phyloP scores from a whole-genome alignment of 2,888 invertebrate genomes.

The Agrotis exclamationis region DNA sequence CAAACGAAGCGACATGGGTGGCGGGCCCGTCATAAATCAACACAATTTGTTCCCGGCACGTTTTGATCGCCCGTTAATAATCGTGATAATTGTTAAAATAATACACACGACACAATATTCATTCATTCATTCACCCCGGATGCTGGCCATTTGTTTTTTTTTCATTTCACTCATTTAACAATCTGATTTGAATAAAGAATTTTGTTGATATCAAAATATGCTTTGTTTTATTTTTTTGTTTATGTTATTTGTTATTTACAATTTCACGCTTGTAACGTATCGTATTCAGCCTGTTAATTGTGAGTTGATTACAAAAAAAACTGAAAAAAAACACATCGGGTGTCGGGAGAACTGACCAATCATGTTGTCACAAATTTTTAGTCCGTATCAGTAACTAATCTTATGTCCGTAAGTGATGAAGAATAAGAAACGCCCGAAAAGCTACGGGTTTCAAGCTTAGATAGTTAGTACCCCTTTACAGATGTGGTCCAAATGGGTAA shows the following conservation, averaged over 20 bases:
- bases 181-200: constrained; percentile 36
- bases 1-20: constrained; percentile 81
- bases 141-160: constrained; percentile 61
- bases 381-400: no score
- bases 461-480: no score
- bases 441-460: no score
- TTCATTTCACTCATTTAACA: constrained; percentile 33
- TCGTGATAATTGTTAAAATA: constrained; percentile 76
- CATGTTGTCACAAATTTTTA: no score
- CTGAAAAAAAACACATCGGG: no score
- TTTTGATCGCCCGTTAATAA: constrained; percentile 73
- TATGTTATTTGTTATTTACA: background rate
- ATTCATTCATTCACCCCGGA: constrained; percentile 69
- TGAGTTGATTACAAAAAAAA: no score
- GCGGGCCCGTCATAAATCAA: constrained; percentile 82
- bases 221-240: constrained; percentile 12
- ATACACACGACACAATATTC: constrained; percentile 64
- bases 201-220: constrained; percentile 29
- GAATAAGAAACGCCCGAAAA: no score
- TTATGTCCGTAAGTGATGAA: no score
- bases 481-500: no score
- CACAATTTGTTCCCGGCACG: constrained; percentile 86
- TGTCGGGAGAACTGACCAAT: no score
- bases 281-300: no score
- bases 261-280: no score